phyloP scores from a whole-genome alignment of 1,140 invertebrate species.

The Drosophila rhopaloa region DNA sequence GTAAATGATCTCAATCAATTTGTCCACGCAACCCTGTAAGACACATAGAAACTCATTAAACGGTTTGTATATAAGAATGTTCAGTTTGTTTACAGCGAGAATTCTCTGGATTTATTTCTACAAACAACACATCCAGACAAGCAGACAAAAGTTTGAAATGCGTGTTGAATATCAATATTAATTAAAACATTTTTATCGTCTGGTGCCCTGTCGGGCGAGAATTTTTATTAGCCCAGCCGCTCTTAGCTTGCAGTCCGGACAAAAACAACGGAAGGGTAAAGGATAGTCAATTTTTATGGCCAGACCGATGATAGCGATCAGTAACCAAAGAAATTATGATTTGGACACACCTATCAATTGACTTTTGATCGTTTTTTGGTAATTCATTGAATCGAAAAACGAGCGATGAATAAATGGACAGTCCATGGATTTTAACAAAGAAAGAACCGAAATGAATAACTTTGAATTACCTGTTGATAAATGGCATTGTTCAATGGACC shows the following conservation, averaged over 20 bases:
- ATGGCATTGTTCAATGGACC: slow-evolving; percentile 85
- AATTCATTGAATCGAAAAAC: slow-evolving; percentile 2
- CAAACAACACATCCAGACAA: not conserved
- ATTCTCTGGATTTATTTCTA: slow-evolving; percentile 1
- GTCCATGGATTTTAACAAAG: not conserved
- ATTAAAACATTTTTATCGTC: slow-evolving; percentile 66
- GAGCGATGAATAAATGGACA: slow-evolving; percentile 12
- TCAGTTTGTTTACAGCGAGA: slow-evolving; percentile 45
- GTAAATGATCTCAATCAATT: slow-evolving; percentile 88
- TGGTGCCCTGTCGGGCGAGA: slow-evolving; percentile 32
- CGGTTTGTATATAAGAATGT: slow-evolving; percentile 6
- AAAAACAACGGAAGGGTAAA: slow-evolving; percentile 29
- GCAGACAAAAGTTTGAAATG: slow-evolving; percentile 33
- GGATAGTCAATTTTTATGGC: slow-evolving; percentile 67
- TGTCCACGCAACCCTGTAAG: slow-evolving; percentile 90
- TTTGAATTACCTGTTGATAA: slow-evolving; percentile 85
- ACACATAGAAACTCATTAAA: slow-evolving; percentile 53
- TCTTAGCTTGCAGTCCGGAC: slow-evolving; percentile 1
- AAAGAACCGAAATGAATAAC: not conserved
- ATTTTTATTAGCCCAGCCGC: slow-evolving; percentile 54
- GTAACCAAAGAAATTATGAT: slow-evolving; percentile 25
- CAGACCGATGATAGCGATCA: slow-evolving; percentile 22
- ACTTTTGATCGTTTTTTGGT: slow-evolving; percentile 32
- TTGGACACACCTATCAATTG: slow-evolving; percentile 44
- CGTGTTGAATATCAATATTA: slow-evolving; percentile 73